Evolutionary conservation across 2,113 vertebrate genomes (phyloP).

Genomic region (Phrynosoma blainvillii): DNA sequence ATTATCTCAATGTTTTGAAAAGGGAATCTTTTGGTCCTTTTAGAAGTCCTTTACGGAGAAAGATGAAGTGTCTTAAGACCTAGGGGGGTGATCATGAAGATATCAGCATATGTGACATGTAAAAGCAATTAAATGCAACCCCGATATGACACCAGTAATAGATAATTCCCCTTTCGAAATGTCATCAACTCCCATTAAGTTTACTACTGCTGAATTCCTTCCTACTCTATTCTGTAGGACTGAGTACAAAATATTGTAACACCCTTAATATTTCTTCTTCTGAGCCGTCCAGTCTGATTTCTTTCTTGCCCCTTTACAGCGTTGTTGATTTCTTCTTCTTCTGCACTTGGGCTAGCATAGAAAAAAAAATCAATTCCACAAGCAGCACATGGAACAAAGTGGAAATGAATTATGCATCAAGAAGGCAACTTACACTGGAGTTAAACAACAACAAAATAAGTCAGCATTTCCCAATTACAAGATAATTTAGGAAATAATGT

Average conservation of each 20-base stretch:
- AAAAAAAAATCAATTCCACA: slow-evolving; percentile 74
- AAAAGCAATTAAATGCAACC: slow-evolving; percentile 76
- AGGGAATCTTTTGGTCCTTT: neutral
- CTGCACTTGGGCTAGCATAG: slow-evolving; percentile 77
- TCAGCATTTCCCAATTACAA: slow-evolving; percentile 83
- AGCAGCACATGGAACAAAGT: slow-evolving; percentile 78
- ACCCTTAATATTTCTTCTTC: slow-evolving; percentile 82
- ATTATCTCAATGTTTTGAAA: too few species aligned
- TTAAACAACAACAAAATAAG: slow-evolving; percentile 78
- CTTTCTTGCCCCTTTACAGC: slow-evolving; percentile 76
- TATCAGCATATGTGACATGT: slow-evolving; percentile 61
- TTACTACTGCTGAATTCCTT: slow-evolving; percentile 59
- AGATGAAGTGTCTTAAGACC: slow-evolving; percentile 41
- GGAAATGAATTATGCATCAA: slow-evolving; percentile 85
- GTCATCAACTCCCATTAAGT: slow-evolving; percentile 75
- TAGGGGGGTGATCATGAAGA: slow-evolving; percentile 52
- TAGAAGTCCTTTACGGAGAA: slow-evolving; percentile 24
- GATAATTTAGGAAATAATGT: slow-evolving; percentile 81
- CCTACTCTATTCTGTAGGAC: slow-evolving; percentile 78
- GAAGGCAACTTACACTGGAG: slow-evolving; percentile 75
- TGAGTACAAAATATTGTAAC: slow-evolving; percentile 83
- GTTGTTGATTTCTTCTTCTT: slow-evolving; percentile 79
- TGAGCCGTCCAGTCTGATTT: slow-evolving; percentile 81
- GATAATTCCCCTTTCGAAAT: slow-evolving; percentile 71
- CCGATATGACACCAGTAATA: slow-evolving; percentile 71